Percentiles rank a stretch among this genome's conserved stretches.
These are phyloP conservation scores for Chitala chitala DNA, from an alignment of 2,113 vertebrate species.

Conservation along the genomic window DNA sequence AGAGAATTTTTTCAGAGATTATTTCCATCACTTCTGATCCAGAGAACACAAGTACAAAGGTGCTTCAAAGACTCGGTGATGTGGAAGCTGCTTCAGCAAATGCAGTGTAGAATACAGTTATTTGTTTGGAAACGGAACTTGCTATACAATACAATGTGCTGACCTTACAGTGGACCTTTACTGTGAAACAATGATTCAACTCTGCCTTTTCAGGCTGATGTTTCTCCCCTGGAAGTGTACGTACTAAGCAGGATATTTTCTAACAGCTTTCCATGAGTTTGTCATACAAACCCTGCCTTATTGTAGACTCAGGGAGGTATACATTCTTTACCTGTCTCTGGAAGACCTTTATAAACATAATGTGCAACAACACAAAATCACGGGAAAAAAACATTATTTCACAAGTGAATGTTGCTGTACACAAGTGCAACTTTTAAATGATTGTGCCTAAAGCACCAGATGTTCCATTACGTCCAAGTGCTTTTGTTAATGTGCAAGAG, in stretches of 20 bases:
- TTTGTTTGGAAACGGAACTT: not conserved
- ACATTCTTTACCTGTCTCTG: too few species aligned
- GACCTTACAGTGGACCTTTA: constrained; percentile 15
- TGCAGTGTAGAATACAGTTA: constrained; percentile 27
- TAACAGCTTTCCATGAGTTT: not conserved
- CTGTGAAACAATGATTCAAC: not conserved
- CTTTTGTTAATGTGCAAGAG: not conserved
- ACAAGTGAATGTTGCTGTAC: not conserved
- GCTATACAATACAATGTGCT: constrained; percentile 5
- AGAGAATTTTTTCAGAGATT: constrained; percentile 19
- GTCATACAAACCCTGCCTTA: too few species aligned
- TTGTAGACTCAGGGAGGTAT: too few species aligned
- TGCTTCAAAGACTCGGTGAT: constrained; percentile 49
- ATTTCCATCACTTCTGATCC: constrained; percentile 41
- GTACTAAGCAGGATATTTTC: not conserved
- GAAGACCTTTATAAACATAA: too few species aligned
- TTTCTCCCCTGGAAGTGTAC: not conserved
- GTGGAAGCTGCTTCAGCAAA: constrained; percentile 35
- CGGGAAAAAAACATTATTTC: not conserved
- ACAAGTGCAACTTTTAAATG: constrained; percentile 10
- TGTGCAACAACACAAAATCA: too few species aligned
- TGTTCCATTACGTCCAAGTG: not conserved
- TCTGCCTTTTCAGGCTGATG: not conserved
- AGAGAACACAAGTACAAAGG: constrained; percentile 37
- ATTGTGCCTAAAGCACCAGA: constrained; percentile 3